A percentile compares a stretch with the other conserved stretches of the same genome.
Evolutionary conservation across 2,113 vertebrate genomes (phyloP).

Genomic region (Laticauda colubrina): DNA sequence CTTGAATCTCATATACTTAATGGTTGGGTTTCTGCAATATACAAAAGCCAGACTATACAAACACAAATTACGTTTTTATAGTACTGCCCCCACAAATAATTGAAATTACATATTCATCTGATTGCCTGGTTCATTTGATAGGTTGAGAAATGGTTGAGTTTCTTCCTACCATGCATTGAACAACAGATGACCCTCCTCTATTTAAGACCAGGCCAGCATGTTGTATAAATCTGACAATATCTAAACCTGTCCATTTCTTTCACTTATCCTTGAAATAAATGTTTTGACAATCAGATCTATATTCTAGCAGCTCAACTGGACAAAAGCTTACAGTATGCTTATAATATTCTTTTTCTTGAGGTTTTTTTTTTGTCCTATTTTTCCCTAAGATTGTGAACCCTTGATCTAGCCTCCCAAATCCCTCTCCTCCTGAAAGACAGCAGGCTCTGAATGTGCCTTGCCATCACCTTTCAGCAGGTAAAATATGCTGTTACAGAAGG

Average conservation of each 20-base stretch:
- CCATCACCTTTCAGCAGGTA: slow-evolving; percentile 75
- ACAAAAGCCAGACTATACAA: not conserved
- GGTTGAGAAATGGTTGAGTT: not conserved
- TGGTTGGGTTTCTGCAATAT: not conserved
- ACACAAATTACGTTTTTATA: not conserved
- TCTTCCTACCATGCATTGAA: not conserved
- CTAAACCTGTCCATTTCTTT: not conserved
- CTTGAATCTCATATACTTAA: not conserved
- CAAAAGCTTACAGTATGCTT: too few relatives aligned
- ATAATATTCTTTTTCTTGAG: not conserved
- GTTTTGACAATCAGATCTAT: not conserved
- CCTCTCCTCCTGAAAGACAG: slow-evolving; percentile 34
- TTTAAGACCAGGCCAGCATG: not conserved
- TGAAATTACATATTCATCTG: not conserved
- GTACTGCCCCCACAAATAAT: not conserved
- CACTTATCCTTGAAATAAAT: not conserved
- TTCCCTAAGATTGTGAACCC: slow-evolving; percentile 28
- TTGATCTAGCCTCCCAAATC: slow-evolving; percentile 27
- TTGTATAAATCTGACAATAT: not conserved
- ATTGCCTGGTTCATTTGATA: not conserved
- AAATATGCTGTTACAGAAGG: slow-evolving; percentile 64
- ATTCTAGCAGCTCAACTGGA: not conserved
- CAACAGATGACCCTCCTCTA: not conserved
- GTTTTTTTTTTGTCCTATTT: slow-evolving; percentile 20
- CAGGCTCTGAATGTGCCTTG: slow-evolving; percentile 39